Evolutionary conservation across 2,797 vertebrate genomes (phyloP), one percentile per base, ranked within the genome.

Genomic region (Hemitrygon akajei): DNA sequence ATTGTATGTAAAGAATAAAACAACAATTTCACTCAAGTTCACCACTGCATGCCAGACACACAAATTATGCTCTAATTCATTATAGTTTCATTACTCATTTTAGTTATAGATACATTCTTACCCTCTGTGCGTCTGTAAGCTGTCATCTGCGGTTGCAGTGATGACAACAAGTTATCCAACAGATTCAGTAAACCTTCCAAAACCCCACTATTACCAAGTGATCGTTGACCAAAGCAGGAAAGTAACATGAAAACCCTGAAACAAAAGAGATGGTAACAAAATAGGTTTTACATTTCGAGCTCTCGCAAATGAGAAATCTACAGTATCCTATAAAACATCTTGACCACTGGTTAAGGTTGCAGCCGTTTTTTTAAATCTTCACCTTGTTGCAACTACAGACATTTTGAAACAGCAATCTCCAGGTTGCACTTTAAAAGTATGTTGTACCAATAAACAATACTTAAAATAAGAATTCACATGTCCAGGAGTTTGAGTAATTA

Each of bases 181-280:
- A 99, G 98, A 96, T 99, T 99, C 84, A 99, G 97, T 91, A 99
- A 97, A 81, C 98, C 98, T 97, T 99, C 99, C 94, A 99, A 95
- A 94, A 99, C 99, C 30, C 99, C 99, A 94, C 98, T 99, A 97
- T 99, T 99, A 96, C 98, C 98, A 95, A 99, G 96, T 12, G 99
- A 99, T 96, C 99, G 97, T 96, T 99, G 99, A 95, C 99, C 99
- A 95, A 99, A 98, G 96, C 99, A 99, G 95, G 99, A 99, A 96
- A 99, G 97, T 93, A 99, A 97, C 98, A 99, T 98, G 96, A 99
- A 99, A 94, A 99, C 98, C 95, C 99, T 99, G 95, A 94, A 96
- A 95, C 95, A 75, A 95, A 95, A 91, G 27, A 94, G n/a, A 34
- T 0, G 69, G n/a, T 37, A 69, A 34, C 16, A 16, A 79, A 71